These are phyloP conservation scores for Cololabis saira DNA, from an alignment of 2,113 vertebrate species.

Conservation along the genomic window DNA sequence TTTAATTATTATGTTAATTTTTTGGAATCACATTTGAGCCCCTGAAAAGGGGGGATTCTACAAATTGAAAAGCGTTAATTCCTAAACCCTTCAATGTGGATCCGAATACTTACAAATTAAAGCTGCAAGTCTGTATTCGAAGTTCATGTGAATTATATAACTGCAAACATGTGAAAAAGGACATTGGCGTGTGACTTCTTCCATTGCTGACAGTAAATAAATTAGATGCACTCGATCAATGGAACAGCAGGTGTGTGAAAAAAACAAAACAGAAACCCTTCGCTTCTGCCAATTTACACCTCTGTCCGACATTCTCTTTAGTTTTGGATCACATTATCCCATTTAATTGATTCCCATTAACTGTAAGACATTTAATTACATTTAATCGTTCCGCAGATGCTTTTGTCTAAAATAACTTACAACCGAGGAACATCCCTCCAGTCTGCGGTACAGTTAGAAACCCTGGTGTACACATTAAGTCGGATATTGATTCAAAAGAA, in stretches of 20 bases:
- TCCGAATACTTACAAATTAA: background rate
- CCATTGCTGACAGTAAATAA: too few relatives aligned
- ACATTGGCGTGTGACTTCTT: too few relatives aligned
- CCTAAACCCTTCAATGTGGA: background rate
- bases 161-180: background rate
- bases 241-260: too few relatives aligned
- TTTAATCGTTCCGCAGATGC: background rate
- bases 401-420: background rate
- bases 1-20: slow-evolving; percentile 5
- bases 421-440: background rate
- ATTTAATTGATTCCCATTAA: background rate
- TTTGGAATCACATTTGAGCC: background rate
- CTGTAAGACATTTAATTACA: background rate
- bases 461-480: too few relatives aligned
- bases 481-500: too few relatives aligned
- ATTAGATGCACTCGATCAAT: too few relatives aligned
- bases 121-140: background rate
- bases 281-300: too few relatives aligned
- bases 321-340: background rate
- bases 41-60: background rate
- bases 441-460: too few relatives aligned
- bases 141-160: background rate
- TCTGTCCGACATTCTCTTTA: too few relatives aligned
- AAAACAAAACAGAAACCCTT: too few relatives aligned
- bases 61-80: background rate